These are phyloP conservation scores for Penaeus chinensis DNA, from an alignment of 1,140 invertebrate species.

Conservation along the genomic window DNA sequence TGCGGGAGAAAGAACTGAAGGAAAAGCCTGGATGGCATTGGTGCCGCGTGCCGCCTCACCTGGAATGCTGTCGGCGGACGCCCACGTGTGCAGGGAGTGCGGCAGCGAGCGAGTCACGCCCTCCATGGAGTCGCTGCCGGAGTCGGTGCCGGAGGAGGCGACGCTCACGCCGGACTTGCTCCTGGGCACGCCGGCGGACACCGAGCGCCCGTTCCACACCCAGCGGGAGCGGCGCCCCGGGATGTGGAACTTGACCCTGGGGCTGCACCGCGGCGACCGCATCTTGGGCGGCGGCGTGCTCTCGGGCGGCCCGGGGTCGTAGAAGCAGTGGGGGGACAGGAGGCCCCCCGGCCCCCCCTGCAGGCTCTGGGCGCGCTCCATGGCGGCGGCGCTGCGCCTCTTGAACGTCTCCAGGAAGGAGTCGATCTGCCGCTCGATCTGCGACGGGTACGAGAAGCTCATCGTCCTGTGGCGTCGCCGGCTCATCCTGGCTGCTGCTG, in stretches of 20 bases:
- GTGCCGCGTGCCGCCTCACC: slow-evolving; percentile 13
- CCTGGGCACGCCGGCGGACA: slow-evolving; percentile 44
- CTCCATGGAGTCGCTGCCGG: slow-evolving; percentile 54
- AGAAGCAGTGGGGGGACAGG: slow-evolving; percentile 39
- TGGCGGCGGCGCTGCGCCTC: slow-evolving; percentile 78
- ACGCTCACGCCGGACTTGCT: slow-evolving; percentile 58
- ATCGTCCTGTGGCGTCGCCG: slow-evolving; percentile 59
- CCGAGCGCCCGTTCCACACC: slow-evolving; percentile 6
- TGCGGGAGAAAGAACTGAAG: background rate
- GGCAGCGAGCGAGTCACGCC: slow-evolving; percentile 55
- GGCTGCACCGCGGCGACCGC: slow-evolving; percentile 37
- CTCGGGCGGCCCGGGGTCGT: slow-evolving; percentile 44
- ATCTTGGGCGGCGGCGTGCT: slow-evolving; percentile 34
- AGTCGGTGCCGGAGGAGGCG: slow-evolving; percentile 54
- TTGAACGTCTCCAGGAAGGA: slow-evolving; percentile 84
- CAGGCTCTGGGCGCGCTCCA: slow-evolving; percentile 73
- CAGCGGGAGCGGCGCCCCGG: slow-evolving; percentile 41
- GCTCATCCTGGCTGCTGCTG: slow-evolving; percentile 24
- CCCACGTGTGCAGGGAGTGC: slow-evolving; percentile 57
- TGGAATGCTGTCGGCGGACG: slow-evolving; percentile 45
- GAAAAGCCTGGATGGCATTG: background rate
- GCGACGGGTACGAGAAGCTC: slow-evolving; percentile 62
- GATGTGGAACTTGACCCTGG: slow-evolving; percentile 58
- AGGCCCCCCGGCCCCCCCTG: slow-evolving; percentile 56
- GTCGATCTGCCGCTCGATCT: slow-evolving; percentile 83